Evolutionary conservation across 2,113 vertebrate species (phyloP).

Genomic region (Chlorodrepanis virens): DNA sequence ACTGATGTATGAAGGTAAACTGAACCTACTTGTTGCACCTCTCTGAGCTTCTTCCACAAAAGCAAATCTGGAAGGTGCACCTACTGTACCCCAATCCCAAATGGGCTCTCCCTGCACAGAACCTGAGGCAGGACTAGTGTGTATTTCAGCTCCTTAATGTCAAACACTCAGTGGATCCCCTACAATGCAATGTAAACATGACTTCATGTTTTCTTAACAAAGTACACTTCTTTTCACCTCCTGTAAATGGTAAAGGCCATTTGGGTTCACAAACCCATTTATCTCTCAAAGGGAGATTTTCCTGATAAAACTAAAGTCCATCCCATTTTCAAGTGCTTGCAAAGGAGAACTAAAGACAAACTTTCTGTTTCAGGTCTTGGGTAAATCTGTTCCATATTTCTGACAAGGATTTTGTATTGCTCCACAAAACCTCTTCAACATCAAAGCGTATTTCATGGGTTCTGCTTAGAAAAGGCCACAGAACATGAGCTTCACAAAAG

Average conservation of each 20-base stretch:
- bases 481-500: not conserved
- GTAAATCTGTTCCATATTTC: not conserved
- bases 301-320: not conserved
- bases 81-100: not conserved
- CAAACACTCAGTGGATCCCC: not conserved
- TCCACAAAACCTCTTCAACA: not conserved
- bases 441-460: not conserved
- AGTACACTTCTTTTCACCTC: not conserved
- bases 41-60: not conserved
- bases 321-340: not conserved
- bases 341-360: not conserved
- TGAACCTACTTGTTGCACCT: not conserved
- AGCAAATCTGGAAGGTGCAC: not conserved
- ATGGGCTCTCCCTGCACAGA: not conserved
- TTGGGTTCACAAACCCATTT: not conserved
- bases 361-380: not conserved
- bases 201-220: not conserved
- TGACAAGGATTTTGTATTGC: not conserved
- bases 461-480: not conserved
- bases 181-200: not conserved
- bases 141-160: not conserved
- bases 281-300: not conserved
- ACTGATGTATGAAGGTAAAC: not conserved
- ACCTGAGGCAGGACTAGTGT: not conserved
- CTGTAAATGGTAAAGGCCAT: not conserved